Percentiles rank a stretch among this genome's conserved stretches.
Evolutionary conservation across 2,113 vertebrate genomes (phyloP).

Genomic region (Girardinichthys multiradiatus): DNA sequence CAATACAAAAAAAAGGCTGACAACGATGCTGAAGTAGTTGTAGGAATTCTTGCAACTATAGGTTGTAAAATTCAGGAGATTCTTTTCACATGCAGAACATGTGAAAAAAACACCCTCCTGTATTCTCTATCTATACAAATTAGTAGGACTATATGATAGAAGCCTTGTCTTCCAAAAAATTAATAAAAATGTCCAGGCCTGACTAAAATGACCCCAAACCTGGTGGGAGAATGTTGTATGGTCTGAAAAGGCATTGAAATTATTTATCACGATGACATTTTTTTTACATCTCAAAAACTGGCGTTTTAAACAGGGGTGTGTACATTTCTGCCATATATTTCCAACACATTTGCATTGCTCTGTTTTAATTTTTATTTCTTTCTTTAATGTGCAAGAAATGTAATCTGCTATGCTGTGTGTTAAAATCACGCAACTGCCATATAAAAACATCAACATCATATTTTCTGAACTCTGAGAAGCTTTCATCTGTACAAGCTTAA

Average conservation of each 20-base stretch:
- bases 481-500: slow-evolving; percentile 47
- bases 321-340: slow-evolving; percentile 6
- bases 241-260: no score
- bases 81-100: no score
- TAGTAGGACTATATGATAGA: background rate
- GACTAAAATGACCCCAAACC: no score
- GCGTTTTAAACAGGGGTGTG: background rate
- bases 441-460: slow-evolving; percentile 27
- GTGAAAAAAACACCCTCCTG: no score
- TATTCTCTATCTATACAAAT: background rate
- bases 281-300: background rate
- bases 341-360: slow-evolving; percentile 43
- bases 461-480: slow-evolving; percentile 21
- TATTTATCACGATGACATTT: no score
- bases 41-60: background rate
- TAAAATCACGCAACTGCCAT: slow-evolving; percentile 37
- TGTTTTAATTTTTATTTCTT: slow-evolving; percentile 29
- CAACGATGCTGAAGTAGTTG: background rate
- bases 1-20: background rate
- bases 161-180: no score
- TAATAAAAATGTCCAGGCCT: no score
- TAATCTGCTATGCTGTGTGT: slow-evolving; percentile 27
- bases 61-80: background rate
- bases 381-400: slow-evolving; percentile 43
- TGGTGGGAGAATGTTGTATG: no score